Percentiles rank a stretch among this genome's conserved stretches.
These are phyloP conservation scores for Tenrec ecaudatus DNA, from an alignment of 2,113 vertebrate species.

Conservation along the genomic window DNA sequence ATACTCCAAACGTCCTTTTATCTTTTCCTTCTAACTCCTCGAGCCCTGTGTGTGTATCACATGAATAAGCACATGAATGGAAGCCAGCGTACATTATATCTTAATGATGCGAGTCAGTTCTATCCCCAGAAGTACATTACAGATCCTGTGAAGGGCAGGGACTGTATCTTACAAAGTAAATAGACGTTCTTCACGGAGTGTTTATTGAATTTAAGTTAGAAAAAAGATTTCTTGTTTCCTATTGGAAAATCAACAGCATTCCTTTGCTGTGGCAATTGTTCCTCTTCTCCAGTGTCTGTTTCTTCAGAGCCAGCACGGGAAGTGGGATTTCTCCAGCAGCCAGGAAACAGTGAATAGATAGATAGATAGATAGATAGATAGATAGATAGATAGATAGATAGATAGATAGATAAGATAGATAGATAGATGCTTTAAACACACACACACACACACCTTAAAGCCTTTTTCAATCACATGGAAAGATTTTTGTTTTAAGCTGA, in stretches of 20 bases:
- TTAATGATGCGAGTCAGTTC: background rate
- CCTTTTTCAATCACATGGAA: constrained; percentile 78
- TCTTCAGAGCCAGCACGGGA: background rate
- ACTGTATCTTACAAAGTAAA: constrained; percentile 1
- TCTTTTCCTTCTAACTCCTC: background rate
- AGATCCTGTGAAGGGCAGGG: background rate
- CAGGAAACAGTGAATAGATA: background rate
- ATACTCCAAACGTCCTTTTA: background rate
- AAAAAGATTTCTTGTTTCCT: constrained; percentile 11
- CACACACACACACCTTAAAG: constrained; percentile 32
- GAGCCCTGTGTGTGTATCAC: background rate
- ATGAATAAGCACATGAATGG: background rate
- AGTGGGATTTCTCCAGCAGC: background rate
- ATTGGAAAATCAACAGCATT: background rate
- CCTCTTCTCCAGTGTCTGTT: background rate
- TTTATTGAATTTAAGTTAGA: constrained; percentile 26
- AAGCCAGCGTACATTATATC: background rate
- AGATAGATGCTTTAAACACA: constrained; percentile 15
- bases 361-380: constrained; percentile 55
- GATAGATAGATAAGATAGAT: constrained; percentile 46
- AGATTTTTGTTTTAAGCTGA: constrained; percentile 77
- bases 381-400: constrained; percentile 43
- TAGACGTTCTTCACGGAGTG: background rate
- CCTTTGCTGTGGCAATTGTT: background rate
- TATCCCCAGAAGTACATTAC: background rate